Percentiles rank a stretch among this genome's conserved stretches.
Evolutionary conservation across 1,140 invertebrate genomes (phyloP).

Genomic region (Venustaconcha ellipsiformis): DNA sequence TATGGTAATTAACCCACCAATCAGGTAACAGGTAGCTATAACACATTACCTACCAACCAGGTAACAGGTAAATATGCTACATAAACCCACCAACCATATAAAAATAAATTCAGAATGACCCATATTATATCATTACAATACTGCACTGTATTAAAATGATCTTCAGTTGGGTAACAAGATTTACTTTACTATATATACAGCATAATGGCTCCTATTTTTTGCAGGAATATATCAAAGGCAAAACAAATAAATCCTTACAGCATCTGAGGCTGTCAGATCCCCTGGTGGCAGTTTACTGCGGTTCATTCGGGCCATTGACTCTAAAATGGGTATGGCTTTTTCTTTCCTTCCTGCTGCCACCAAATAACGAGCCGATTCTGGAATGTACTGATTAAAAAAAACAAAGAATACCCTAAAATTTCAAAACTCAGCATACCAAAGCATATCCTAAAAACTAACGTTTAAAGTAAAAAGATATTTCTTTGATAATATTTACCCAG

Average conservation of each 20-base stretch:
- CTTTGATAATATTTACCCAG: neutral
- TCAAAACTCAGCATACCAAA: too few relatives aligned
- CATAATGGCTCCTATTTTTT: neutral
- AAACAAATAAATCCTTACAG: conserved; percentile 14
- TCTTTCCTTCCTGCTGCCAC: conserved; percentile 87
- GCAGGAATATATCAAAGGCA: neutral
- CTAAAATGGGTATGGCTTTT: conserved; percentile 84
- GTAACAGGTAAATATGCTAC: neutral
- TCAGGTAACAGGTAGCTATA: too few relatives aligned
- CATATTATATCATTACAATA: neutral
- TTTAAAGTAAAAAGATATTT: neutral
- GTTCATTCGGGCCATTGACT: conserved; percentile 87
- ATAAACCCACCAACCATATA: neutral
- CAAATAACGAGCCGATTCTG: conserved; percentile 90
- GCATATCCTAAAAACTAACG: too few relatives aligned
- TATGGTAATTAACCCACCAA: too few relatives aligned
- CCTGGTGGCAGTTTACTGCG: conserved; percentile 88
- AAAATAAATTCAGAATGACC: neutral
- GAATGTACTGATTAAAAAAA: conserved; percentile 71
- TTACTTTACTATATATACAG: neutral
- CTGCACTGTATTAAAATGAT: neutral
- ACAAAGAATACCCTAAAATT: neutral
- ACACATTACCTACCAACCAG: too few relatives aligned
- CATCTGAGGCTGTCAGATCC: conserved; percentile 70
- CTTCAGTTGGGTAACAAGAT: neutral